Base-by-base conservation (phyloP, 2,797 vertebrate genomes). In the Ctenochaetus hawaiiensis region DNA sequence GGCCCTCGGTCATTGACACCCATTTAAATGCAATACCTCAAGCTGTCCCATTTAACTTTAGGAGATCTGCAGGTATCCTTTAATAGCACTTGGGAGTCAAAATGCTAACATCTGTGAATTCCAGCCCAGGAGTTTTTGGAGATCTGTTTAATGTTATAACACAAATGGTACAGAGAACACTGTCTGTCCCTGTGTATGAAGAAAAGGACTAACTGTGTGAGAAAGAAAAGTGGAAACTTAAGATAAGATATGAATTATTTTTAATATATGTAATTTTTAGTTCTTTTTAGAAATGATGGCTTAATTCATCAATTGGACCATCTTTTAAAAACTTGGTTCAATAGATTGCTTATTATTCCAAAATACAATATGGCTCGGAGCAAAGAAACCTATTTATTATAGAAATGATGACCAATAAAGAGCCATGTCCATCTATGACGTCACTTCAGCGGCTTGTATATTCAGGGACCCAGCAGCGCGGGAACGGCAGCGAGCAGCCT, bases 1-100 rank as follows among this genome's bases (percentile, higher is more conserved):
- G 93, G 87, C 92, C 84, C 90, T 87, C 8, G 57, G 91, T 90
- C 92, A 93, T 85, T 91, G 92, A 93, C 92, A 92, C 93, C 87
- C 82, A 91, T 92, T 94, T 92, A 91, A 90, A 93, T 93, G 87
- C 60, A 44, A 86, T 89, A 87, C 88, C 90, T 91, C 87, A 92
- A 89, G 87, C 88, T 85, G 88, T 88, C 91, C 86, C 85, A 83
- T 91, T 92, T 81, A 88, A 84, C 83, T 87, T 81, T 59, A 48
- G 82, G 83, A 75, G 59, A 81, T 75, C 60, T 75, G 78, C 84
- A 87, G 87, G 83, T 89, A 86, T 17, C 72, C 45, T 70, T 11
- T 79, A 77, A 80, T 74, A 71, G 71, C 72, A 72, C 63, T 18
- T n/a, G 34, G 51, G 53, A 83, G 76, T 72, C 75, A 76, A 86